phyloP scores from a whole-genome alignment of 2,888 invertebrate genomes.

The Macroteleia sp. region DNA sequence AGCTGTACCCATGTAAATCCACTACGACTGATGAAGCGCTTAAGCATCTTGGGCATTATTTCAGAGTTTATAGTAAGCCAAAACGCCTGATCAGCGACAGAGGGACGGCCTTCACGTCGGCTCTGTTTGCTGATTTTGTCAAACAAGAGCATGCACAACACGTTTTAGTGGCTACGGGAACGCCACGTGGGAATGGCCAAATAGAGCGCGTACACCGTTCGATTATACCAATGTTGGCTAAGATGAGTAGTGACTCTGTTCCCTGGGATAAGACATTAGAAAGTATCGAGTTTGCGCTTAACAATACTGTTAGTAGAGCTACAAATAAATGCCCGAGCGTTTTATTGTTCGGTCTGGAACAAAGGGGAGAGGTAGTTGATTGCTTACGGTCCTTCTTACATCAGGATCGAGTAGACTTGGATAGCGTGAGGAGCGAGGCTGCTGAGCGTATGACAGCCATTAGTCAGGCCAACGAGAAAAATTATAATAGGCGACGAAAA shows the following conservation, averaged over 20 bases:
- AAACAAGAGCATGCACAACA: background rate
- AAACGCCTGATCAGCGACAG: slow-evolving; percentile 68
- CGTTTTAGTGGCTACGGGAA: slow-evolving; percentile 4
- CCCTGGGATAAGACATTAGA: background rate
- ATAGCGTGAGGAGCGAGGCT: background rate
- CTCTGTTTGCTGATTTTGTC: background rate
- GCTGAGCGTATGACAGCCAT: background rate
- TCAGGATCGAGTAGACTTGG: background rate
- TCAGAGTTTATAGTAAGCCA: slow-evolving; percentile 64
- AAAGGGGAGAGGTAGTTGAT: background rate
- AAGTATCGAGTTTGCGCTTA: background rate
- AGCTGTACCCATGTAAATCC: background rate
- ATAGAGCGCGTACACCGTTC: background rate
- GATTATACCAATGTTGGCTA: slow-evolving; percentile 10
- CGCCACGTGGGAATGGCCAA: background rate
- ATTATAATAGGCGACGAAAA: slow-evolving; percentile 3
- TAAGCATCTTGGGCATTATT: slow-evolving; percentile 63
- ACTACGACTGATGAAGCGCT: slow-evolving; percentile 64
- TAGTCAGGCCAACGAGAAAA: background rate
- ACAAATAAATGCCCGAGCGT: background rate
- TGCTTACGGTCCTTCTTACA: background rate
- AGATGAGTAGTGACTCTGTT: background rate
- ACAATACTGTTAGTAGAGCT: background rate
- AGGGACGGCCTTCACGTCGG: slow-evolving; percentile 66
- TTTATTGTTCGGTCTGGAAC: background rate